phyloP scores from a whole-genome alignment of 2,797 vertebrate species.

The Vipera latastei region DNA sequence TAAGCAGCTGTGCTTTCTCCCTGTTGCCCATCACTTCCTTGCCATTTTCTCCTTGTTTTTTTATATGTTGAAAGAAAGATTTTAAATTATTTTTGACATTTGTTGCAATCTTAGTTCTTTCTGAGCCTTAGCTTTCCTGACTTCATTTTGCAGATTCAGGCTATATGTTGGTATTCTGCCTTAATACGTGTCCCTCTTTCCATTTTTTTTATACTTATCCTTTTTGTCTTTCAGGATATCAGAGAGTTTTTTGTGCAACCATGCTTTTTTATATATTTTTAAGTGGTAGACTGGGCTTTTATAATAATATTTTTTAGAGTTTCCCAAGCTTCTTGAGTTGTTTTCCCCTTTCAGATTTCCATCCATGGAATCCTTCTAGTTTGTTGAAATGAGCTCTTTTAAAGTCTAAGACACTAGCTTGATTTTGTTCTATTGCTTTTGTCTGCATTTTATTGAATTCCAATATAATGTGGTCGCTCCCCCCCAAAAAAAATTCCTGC shows the following conservation, averaged over 20 bases:
- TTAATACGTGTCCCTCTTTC: background rate
- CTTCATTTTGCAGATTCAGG: background rate
- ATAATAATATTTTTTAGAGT: background rate
- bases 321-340: background rate
- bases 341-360: background rate
- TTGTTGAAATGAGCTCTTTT: no score
- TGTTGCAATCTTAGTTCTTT: background rate
- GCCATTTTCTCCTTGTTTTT: background rate
- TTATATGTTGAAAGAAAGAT: background rate
- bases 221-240: background rate
- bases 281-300: background rate
- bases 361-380: no score
- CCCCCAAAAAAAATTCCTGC: background rate
- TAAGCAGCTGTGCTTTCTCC: background rate
- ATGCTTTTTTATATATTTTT: background rate
- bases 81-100: background rate
- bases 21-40: background rate
- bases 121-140: background rate
- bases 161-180: background rate
- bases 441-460: no score
- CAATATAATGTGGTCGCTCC: background rate
- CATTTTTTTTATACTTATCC: background rate
- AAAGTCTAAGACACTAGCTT: no score
- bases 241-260: background rate
- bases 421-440: no score